Evolutionary conservation across 2,888 invertebrate genomes (phyloP).

Genomic region (Drosophila limbata): DNA sequence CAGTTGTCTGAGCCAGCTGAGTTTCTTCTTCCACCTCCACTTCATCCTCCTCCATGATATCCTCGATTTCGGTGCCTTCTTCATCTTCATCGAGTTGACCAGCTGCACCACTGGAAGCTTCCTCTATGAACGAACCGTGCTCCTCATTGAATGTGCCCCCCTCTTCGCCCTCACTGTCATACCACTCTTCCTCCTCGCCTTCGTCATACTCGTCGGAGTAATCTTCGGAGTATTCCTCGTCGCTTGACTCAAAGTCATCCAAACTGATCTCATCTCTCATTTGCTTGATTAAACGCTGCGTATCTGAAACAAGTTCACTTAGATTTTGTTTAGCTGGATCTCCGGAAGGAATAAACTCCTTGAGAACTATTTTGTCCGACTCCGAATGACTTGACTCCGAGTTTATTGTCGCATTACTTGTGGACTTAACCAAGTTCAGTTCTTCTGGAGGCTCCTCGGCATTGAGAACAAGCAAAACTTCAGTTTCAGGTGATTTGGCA

Average conservation of each 20-base stretch:
- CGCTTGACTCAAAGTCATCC: constrained; percentile 85
- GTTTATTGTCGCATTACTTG: constrained; percentile 67
- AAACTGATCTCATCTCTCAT: constrained; percentile 89
- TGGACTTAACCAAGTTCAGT: constrained; percentile 49
- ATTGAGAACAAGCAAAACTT: constrained; percentile 63
- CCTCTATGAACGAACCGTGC: constrained; percentile 79
- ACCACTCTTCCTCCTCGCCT: constrained; percentile 79
- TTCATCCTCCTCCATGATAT: constrained; percentile 57
- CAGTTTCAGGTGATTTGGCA: constrained; percentile 58
- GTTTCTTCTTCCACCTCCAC: constrained; percentile 34
- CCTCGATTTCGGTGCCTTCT: constrained; percentile 70
- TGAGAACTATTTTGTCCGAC: constrained; percentile 51
- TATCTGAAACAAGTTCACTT: constrained; percentile 87
- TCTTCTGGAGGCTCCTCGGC: constrained; percentile 25
- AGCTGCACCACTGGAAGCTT: constrained; percentile 67
- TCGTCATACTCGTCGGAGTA: constrained; percentile 86
- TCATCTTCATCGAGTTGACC: constrained; percentile 61
- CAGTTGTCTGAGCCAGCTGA: constrained; percentile 3
- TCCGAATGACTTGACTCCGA: constrained; percentile 68
- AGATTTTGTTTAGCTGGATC: constrained; percentile 84
- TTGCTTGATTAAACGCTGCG: constrained; percentile 88
- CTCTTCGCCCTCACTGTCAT: constrained; percentile 77
- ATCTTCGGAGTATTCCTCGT: constrained; percentile 86
- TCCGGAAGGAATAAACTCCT: constrained; percentile 82
- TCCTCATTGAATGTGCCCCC: constrained; percentile 77